Base-by-base conservation (phyloP, 2,888 invertebrate species). In the Chironomus riparius region DNA sequence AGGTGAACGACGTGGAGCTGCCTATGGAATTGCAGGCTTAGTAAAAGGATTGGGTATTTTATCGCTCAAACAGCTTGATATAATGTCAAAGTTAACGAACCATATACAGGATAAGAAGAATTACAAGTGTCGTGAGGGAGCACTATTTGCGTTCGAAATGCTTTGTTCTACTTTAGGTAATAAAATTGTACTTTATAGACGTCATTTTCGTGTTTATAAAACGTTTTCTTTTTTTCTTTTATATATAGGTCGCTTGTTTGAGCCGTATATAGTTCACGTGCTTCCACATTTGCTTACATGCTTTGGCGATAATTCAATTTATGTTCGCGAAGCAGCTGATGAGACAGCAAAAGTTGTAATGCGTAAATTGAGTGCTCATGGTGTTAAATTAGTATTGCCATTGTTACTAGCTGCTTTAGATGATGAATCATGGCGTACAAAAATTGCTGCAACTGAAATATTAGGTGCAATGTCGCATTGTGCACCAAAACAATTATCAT, bases 341-440 rank as follows among this genome's bases (percentile, higher is more conserved):
- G 97, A 97, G 82, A 95, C 97, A 74, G 95, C 98, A 50, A 92
- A 93, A 84, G 95, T 97, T 75, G 96, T 99, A 79, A 94, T 94
- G 94, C 93, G 93, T 81, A 94, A 95, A 83, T 87, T 99, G 77
- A 95, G 95, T 77, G 96, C 95, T 78, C 98, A 98, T 85, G 99
- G 99, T 78, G 98, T 98, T 65, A 99, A 98, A 85, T 87, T 99
- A 62, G 95, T 99, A 76, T 87, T 99, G 79, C 99, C 99, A 0
- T 92, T 96, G 77, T 87, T 99, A 78, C 86, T 99, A 78, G 91
- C 92, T 79, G 98, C 97, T 47, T 86, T 99, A 76, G 94, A 98
- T 83, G 96, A 98, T 83, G 98, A 99, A 85, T 97, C 97, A 15
- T 99, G 99, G 99, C 87, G 99, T 81, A 99, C 99, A 0, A 98